Conservation (phyloP, 2,797 vertebrate species). For the Gouania willdenowi region DNA sequence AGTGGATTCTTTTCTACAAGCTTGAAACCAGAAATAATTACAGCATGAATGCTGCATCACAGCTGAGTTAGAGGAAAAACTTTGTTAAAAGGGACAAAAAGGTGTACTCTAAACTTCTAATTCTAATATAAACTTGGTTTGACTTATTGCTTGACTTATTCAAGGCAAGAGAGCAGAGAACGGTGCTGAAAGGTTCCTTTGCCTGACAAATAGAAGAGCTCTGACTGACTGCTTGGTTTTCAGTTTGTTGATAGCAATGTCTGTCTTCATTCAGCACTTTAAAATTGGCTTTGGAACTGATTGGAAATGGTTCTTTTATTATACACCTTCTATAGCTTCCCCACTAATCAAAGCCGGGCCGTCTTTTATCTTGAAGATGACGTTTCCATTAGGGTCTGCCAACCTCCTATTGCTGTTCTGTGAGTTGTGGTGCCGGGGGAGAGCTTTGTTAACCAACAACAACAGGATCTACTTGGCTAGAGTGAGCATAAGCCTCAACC, state of each 20-base stretch:
- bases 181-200: constrained; percentile 36
- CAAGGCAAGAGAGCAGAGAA: constrained; percentile 27
- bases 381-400: constrained; percentile 77
- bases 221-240: constrained; percentile 54
- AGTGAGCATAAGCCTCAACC: constrained; percentile 19
- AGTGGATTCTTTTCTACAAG: constrained; percentile 30
- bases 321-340: constrained; percentile 63
- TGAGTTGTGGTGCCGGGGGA: constrained; percentile 68
- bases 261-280: constrained; percentile 62
- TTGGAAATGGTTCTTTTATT: constrained; percentile 71
- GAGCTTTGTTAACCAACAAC: constrained; percentile 66
- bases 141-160: constrained; percentile 25
- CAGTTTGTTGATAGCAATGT: constrained; percentile 62
- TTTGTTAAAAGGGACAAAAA: constrained; percentile 26
- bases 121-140: constrained; percentile 20
- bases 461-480: constrained; percentile 35
- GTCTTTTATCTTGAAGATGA: constrained; percentile 73
- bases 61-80: constrained; percentile 29
- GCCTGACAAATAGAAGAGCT: constrained; percentile 44
- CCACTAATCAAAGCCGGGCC: constrained; percentile 60
- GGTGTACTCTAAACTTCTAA: constrained; percentile 13
- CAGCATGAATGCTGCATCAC: constrained; percentile 13
- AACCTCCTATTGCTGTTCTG: constrained; percentile 61
- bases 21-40: constrained; percentile 30
- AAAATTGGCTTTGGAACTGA: constrained; percentile 64